Evolutionary conservation across 2,113 vertebrate genomes (phyloP).

Genomic region (Rhinopomastus cyanomelas): DNA sequence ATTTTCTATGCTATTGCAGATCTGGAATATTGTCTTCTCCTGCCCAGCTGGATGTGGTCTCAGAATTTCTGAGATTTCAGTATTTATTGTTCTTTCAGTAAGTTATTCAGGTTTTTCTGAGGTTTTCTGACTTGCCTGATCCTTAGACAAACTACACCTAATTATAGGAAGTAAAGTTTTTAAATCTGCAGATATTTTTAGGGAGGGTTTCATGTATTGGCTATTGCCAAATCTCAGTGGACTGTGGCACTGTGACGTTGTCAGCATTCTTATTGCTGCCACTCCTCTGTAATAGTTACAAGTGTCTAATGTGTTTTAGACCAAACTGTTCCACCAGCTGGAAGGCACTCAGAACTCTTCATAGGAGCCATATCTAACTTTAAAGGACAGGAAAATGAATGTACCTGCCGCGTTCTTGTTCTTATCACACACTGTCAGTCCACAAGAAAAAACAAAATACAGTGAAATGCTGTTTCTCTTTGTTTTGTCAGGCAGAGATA

Average conservation of each 20-base stretch:
- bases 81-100: conserved; percentile 17
- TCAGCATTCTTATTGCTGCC: conserved; percentile 45
- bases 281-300: neutral
- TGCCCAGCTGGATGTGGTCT: neutral
- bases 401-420: neutral
- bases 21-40: neutral
- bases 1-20: conserved; percentile 6
- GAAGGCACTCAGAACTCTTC: neutral
- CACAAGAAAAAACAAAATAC: neutral
- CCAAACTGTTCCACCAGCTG: neutral
- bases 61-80: conserved; percentile 1
- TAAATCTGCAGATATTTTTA: conserved; percentile 7
- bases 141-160: neutral
- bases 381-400: conserved; percentile 1
- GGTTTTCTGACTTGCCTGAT: neutral
- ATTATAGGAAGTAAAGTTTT: neutral
- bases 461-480: neutral
- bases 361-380: neutral
- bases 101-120: neutral
- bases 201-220: neutral
- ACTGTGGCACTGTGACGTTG: neutral
- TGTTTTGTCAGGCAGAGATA: neutral
- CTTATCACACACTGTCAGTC: neutral
- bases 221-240: conserved; percentile 4
- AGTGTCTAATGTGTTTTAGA: neutral